Evolutionary conservation across 2,888 invertebrate species (phyloP), one percentile per base, ranked within the genome.

Genomic region (Acrocyrtus sp.): DNA sequence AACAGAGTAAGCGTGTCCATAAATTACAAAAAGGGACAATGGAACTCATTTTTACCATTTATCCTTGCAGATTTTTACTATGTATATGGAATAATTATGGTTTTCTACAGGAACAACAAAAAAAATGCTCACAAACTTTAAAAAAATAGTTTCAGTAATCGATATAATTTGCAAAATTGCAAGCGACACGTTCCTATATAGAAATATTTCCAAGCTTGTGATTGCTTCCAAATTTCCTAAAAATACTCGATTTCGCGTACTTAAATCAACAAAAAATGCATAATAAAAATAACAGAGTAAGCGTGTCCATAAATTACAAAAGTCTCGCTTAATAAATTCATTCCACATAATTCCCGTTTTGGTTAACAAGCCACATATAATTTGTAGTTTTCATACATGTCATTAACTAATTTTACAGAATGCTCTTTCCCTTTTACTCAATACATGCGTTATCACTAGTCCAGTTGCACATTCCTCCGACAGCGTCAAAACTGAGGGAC

Each of bases 401-500:
- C 12, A 39, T 50, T 50, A 24, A 24, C 21, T 48, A 8, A 21
- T 48, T 21, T 8, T n/a, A 8, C 6, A 21, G 21, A 17, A 17
- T 34, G 26, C 21, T 3, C 29, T 54, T 34, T 29, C 54, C 19
- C 17, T 22, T 15, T 57, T 75, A 77, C 22, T 77, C 77, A 69
- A 77, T 75, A 48, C 77, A 77, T 60, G 77, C 74, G 67, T 74
- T 77, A 45, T 73, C 75, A 57, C 54, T 57, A 4, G 72, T 62
- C 54, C 70, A 63, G 85, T 95, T 95, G 84, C 95, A 95, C 80
- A 94, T 94, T 22, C 94, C 94, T 3, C 94, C 95, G 1, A 94
- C 90, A 0, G 94, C 94, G 84, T 95, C 95, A 83, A 94, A 95
- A 82, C 93, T 92, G 3, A 95, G 86, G 34, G 92, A 91, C 81